Evolutionary conservation across 1,140 invertebrate species (phyloP), one percentile per base, ranked within the genome.

Genomic region (Aporrectodea caliginosa): DNA sequence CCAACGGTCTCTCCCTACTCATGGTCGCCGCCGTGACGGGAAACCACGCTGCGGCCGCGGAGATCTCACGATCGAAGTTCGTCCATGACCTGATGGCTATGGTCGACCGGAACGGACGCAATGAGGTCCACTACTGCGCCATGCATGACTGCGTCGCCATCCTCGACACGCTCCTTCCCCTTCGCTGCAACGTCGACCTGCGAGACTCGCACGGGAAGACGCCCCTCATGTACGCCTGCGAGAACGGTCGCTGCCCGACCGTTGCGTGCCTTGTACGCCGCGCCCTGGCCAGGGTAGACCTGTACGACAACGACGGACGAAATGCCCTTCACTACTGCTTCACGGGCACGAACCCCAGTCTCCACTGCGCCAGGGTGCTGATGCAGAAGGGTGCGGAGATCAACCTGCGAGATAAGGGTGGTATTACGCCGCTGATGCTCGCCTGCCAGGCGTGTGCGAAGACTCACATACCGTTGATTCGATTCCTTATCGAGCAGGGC

Each of bases 381-480:
- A 27, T 77, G n/a, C 72, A 79, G 32, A n/a, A 71, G 0, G 69
- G 35, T 35, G 71, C 32, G 33, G 31, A 73, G 33, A 35, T 83
- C n/a, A 80, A 83, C 68, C 27, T 34, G 2, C 27, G 14, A 16
- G 82, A 83, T 68, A 69, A 68, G 1, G 27, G 12, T 31, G 82
- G 82, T 27, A 72, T 71, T 16, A 83, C 82, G 30, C 69, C 82
- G 2, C 77, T 83, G 35, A 83, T 83, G 82, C 22, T 83, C 35
- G 82, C 82, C 0, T 79, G 77, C n/a, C 78, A 74, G 27, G 79
- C 27, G n/a, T 76, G 43, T 22, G 35, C 71, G 2, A 69, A 70
- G 82, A 70, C 78, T 29, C 34, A 79, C 43, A 69, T 83, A 30
- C 35, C 43, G 1, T 27, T 80, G n/a, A 75, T 80, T 27, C 70